Evolutionary conservation across 1,140 invertebrate genomes (phyloP).

Genomic region (Nymphalis io): DNA sequence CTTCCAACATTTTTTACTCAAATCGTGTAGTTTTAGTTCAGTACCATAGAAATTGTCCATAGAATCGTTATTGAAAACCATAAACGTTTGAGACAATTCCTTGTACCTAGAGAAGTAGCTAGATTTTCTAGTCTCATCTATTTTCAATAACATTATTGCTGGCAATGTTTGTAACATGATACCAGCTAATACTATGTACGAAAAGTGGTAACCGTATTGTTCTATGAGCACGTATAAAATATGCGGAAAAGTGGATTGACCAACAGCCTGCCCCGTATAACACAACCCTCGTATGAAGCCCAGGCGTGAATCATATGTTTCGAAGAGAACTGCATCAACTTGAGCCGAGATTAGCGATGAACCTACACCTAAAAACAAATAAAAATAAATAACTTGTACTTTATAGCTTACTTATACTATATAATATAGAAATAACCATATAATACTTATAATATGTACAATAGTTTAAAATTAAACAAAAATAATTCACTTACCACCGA

Average conservation of each 20-base stretch:
- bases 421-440: not conserved
- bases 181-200: slow-evolving; percentile 64
- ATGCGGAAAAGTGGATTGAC: slow-evolving; percentile 71
- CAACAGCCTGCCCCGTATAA: slow-evolving; percentile 69
- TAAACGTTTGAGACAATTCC: slow-evolving; percentile 67
- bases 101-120: slow-evolving; percentile 61
- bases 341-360: slow-evolving; percentile 74
- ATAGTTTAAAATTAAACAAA: not conserved
- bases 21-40: slow-evolving; percentile 70
- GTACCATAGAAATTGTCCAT: slow-evolving; percentile 55
- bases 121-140: slow-evolving; percentile 55
- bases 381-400: not conserved
- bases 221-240: slow-evolving; percentile 68
- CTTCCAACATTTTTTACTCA: slow-evolving; percentile 76
- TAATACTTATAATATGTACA: too few relatives aligned
- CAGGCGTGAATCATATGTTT: slow-evolving; percentile 69
- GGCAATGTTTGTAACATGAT: slow-evolving; percentile 74
- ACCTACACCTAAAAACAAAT: slow-evolving; percentile 65
- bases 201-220: slow-evolving; percentile 62
- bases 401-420: too few relatives aligned
- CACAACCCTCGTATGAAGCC: slow-evolving; percentile 61
- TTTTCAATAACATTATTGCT: slow-evolving; percentile 64
- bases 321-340: slow-evolving; percentile 73
- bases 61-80: slow-evolving; percentile 62
- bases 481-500: slow-evolving; percentile 55